Evolutionary conservation across 2,888 invertebrate species (phyloP), one percentile per base, ranked within the genome.

Genomic region (Diarsia brunnea): DNA sequence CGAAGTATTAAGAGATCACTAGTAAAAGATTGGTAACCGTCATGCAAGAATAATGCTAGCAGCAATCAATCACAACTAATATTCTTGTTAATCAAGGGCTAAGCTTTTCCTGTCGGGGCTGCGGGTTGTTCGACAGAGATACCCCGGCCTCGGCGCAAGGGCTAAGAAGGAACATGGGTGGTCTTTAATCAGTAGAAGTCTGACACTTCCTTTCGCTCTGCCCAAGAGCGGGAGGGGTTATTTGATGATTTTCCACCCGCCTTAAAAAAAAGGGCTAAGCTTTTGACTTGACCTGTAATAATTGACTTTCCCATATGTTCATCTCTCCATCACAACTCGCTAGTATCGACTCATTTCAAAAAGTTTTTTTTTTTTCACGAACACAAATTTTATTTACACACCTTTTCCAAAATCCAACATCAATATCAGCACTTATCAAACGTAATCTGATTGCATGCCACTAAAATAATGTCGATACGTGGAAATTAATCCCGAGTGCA

Each of bases 401-500:
- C 10, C 8, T 4, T 31, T 55, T 0, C 4, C 10, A 47, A 79
- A 51, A 51, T 53, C 7, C 27, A 27, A 53, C 19, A 38, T 68
- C 19, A 60, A 68, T 80, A 73, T 70, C 64, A 70, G n/a, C 58
- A 69, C 55, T 66, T 63, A 58, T 60, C 31, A 19, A 68, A 27
- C 60, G 16, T 24, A 47, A 75, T 76, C 58, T 65, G 67, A 73
- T 73, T 69, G 65, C 64, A 16, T 55, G 4, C 53, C 47, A 24
- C 74, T 71, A 31, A 69, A 74, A 72, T 72, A 64, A 49, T 60
- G 69, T 47, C 45, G 55, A 73, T 73, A 70, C 60, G 67, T 60
- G 63, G 53, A 84, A 75, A 75, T 80, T 10, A 80, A 73, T 70
- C 60, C 60, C 21, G 60, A 81, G 72, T 55, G 31, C 61, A 31